Evolutionary conservation across 2,888 invertebrate genomes (phyloP).

Genomic region (Microdon myrmicae): DNA sequence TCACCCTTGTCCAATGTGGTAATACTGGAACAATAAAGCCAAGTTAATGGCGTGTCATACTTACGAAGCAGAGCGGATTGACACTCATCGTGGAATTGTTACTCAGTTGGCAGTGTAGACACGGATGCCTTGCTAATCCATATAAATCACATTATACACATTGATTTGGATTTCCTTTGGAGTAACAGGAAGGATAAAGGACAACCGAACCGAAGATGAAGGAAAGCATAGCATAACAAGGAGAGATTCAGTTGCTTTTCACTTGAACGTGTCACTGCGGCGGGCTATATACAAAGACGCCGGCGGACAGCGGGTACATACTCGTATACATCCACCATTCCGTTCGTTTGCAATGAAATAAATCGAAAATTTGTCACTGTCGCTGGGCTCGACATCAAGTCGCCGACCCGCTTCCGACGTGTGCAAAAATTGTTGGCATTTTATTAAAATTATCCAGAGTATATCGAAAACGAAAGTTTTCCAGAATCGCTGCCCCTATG

Average conservation of each 20-base stretch:
- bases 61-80: conserved; percentile 41
- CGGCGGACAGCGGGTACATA: conserved; percentile 13
- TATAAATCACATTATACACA: conserved; percentile 50
- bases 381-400: conserved; percentile 56
- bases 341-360: conserved; percentile 53
- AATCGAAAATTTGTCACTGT: conserved; percentile 57
- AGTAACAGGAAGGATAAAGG: conserved; percentile 20
- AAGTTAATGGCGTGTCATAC: conserved; percentile 30
- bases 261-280: conserved; percentile 34
- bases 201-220: conserved; percentile 16
- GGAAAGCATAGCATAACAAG: too few relatives aligned
- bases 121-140: conserved; percentile 31
- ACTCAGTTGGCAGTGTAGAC: conserved; percentile 15
- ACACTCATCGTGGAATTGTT: conserved; percentile 32
- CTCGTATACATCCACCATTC: conserved; percentile 10
- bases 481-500: conserved; percentile 2
- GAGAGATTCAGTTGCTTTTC: too few relatives aligned
- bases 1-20: too few relatives aligned
- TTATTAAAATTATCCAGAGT: conserved; percentile 49
- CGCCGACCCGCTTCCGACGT: conserved; percentile 55
- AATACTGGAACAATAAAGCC: conserved; percentile 23
- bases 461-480: conserved; percentile 48
- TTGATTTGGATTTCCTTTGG: conserved; percentile 48
- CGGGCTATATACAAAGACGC: conserved; percentile 30
- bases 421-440: conserved; percentile 47